Evolutionary conservation across 2,888 invertebrate genomes (phyloP).

Genomic region (Sinohyriopsis cumingii): DNA sequence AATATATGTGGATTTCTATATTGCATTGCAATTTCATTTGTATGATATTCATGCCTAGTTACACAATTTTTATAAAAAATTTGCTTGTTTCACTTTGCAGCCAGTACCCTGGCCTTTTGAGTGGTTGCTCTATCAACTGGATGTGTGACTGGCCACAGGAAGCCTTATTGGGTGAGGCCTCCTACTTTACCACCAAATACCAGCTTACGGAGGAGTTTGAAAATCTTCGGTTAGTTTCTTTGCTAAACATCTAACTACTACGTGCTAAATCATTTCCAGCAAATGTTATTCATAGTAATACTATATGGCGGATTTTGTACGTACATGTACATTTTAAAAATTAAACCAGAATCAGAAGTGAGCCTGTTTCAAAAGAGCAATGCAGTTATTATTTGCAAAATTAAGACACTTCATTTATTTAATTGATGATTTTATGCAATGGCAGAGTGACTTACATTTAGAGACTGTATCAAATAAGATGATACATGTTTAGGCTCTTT

Average conservation of each 20-base stretch:
- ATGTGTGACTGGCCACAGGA: constrained; percentile 71
- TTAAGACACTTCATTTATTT: too few relatives aligned
- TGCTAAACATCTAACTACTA: neutral
- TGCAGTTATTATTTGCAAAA: too few relatives aligned
- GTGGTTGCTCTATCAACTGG: constrained; percentile 70
- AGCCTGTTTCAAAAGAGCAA: too few relatives aligned
- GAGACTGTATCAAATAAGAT: too few relatives aligned
- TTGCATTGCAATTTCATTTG: too few relatives aligned
- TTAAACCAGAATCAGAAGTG: too few relatives aligned
- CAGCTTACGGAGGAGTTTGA: constrained; percentile 66
- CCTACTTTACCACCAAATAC: constrained; percentile 65
- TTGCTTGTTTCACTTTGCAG: constrained; percentile 40
- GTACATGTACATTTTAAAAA: neutral
- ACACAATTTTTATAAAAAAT: too few relatives aligned
- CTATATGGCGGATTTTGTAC: neutral
- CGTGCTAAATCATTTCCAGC: neutral
- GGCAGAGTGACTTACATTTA: too few relatives aligned
- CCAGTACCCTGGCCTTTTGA: constrained; percentile 69
- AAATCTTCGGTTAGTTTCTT: constrained; percentile 54
- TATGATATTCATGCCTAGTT: too few relatives aligned
- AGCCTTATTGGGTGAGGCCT: constrained; percentile 65
- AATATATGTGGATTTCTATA: too few relatives aligned
- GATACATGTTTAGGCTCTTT: too few relatives aligned
- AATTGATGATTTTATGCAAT: too few relatives aligned
- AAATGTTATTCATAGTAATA: neutral